Evolutionary conservation across 2,797 vertebrate species (phyloP).

Genomic region (Gymnothorax javanicus): DNA sequence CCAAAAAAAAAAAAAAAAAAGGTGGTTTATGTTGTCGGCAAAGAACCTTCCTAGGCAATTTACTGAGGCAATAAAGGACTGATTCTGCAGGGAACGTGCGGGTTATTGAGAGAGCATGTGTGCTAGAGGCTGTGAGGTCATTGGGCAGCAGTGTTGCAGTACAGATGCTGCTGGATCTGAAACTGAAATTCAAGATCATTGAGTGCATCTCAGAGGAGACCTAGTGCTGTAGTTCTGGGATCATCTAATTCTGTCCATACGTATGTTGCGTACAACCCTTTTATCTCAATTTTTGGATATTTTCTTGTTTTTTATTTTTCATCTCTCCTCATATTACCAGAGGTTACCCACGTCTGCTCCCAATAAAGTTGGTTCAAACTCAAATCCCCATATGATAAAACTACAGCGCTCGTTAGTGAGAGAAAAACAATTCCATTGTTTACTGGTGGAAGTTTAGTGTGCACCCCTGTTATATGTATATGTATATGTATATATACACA

Average conservation of each 20-base stretch:
- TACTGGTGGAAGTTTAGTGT: too few species aligned
- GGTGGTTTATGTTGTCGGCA: slow-evolving; percentile 46
- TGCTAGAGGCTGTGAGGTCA: slow-evolving; percentile 34
- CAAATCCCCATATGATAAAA: too few species aligned
- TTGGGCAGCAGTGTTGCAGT: slow-evolving; percentile 67
- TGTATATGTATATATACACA: too few species aligned
- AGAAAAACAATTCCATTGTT: too few species aligned
- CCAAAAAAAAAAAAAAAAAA: slow-evolving; percentile 39
- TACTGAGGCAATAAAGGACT: slow-evolving; percentile 77
- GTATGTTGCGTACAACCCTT: background rate
- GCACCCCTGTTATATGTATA: too few species aligned
- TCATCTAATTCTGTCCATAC: background rate
- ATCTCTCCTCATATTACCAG: too few species aligned
- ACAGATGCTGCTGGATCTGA: slow-evolving; percentile 42
- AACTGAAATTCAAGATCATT: slow-evolving; percentile 39
- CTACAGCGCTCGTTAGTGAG: too few species aligned
- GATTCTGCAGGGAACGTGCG: background rate
- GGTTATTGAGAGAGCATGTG: too few species aligned
- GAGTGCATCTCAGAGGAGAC: background rate
- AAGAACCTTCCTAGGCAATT: slow-evolving; percentile 63
- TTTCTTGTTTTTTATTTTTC: too few species aligned
- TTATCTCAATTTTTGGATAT: too few species aligned
- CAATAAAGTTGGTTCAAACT: too few species aligned
- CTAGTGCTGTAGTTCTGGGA: background rate
- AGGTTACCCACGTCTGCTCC: too few species aligned